Conservation (phyloP, 2,888 invertebrate species). For the Caenorhabditis japonica region DNA sequence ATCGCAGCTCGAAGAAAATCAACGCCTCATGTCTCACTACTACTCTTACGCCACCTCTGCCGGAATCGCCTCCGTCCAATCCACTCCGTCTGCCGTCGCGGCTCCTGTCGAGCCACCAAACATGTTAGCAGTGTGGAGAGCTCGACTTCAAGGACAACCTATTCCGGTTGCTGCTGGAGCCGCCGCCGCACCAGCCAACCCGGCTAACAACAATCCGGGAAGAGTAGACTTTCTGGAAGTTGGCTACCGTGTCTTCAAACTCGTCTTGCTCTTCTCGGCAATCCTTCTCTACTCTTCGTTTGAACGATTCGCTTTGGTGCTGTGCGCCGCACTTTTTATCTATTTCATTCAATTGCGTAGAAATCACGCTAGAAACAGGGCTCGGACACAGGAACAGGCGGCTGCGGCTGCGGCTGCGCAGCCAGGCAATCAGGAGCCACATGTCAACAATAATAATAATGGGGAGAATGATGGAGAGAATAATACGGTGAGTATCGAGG, state of each 20-base stretch:
- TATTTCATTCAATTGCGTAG: slow-evolving; percentile 55
- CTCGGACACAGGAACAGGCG: slow-evolving; percentile 23
- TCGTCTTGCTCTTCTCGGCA: slow-evolving; percentile 53
- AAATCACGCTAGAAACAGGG: slow-evolving; percentile 38
- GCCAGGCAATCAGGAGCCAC: slow-evolving; percentile 25
- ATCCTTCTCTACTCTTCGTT: slow-evolving; percentile 58
- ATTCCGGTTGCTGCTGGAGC: slow-evolving; percentile 14
- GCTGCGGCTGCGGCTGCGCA: slow-evolving; percentile 22
- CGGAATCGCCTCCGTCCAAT: background rate
- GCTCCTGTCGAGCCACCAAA: background rate
- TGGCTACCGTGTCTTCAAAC: slow-evolving; percentile 55
- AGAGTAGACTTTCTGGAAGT: slow-evolving; percentile 56
- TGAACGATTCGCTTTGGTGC: slow-evolving; percentile 56
- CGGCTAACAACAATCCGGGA: slow-evolving; percentile 19
- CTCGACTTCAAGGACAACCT: slow-evolving; percentile 16
- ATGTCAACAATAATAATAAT: slow-evolving; percentile 60
- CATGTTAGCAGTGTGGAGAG: slow-evolving; percentile 19
- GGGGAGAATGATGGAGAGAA: slow-evolving; percentile 49
- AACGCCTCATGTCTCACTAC: slow-evolving; percentile 28
- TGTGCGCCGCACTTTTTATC: slow-evolving; percentile 45
- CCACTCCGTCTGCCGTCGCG: too few relatives aligned
- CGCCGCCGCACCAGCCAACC: background rate
- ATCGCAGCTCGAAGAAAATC: slow-evolving; percentile 10
- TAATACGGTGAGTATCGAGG: slow-evolving; percentile 14
- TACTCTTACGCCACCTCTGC: slow-evolving; percentile 21